Evolutionary conservation across 2,797 vertebrate genomes (phyloP), one percentile per base, ranked within the genome.

Genomic region (Parauchenoglanis punctatus): DNA sequence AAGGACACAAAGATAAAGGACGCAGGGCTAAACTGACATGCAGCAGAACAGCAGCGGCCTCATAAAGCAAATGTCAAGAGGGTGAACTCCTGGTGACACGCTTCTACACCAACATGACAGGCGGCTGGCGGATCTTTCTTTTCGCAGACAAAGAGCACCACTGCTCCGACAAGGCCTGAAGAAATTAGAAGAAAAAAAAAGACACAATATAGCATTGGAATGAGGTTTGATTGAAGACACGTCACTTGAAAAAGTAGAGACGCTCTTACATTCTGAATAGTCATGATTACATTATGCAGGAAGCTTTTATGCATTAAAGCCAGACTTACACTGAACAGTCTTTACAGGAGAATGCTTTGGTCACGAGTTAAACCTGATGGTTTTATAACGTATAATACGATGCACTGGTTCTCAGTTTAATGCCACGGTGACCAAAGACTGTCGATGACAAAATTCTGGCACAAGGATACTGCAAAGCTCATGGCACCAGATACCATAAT

Each of bases 221-320:
- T n/a, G 25, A 65, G 44, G 81, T 65, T 20, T 28, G 61, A 82
- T 82, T 52, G 61, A 28, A 82, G 25, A 82, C 54, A 23, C 56
- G 52, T 58, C 76, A 44, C 80, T 82, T 67, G 80, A 18, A 67
- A 49, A 49, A 67, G 80, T 18, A 31, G 25, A 67, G 40, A 49
- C 15, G 25, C 25, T 81, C 58, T 44, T 61, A 63, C 23, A 18
- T 65, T 65, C 59, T 65, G 61, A 82, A 82, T 82, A 31, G 81
- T 65, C 40, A 28, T 67, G 81, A 82, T 82, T 82, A 20, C 81
- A 82, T 67, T 52, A 67, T 82, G 44, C 81, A 67, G 81, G 2
- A 46, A 49, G 56, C 25, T 46, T 49, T 46, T 46, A 46, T n/a
- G 40, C 0, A 13, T 40, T 25, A 54, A 77, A 54, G 49, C 2